Evolutionary conservation across 2,113 vertebrate genomes (phyloP), one percentile per base, ranked within the genome.

Genomic region (Pholis gunnellus): DNA sequence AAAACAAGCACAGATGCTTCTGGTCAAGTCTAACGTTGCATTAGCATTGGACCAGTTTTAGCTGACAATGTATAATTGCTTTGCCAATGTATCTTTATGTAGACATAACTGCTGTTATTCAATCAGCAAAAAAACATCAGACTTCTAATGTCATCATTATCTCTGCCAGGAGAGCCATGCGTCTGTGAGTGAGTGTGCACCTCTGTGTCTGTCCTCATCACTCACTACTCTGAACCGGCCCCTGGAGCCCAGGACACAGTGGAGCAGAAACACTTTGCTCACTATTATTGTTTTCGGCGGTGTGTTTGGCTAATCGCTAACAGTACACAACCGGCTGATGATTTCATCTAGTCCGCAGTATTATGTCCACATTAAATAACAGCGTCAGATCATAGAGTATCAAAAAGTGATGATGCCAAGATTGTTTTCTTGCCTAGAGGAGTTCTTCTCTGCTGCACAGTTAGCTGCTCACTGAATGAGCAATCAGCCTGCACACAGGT

Each of bases 51-150:
- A 25, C 7, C 56, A 9, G 8, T 72, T 50, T 67, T 14, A 73
- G 25, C 36, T 44, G 20, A 18, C 25, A 57, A 31, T 20, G 11
- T 27, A n/a, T 22, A 1, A 42, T 50, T 66, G 29, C 9, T 20
- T 10, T 54, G 27, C 22, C 18, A n/a, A 15, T 22, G 54, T 42
- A 44, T 25, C 18, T 44, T 31, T 50, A 22, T 17, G 2, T 13
- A 18, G 29, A 70, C 65, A 74, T 31, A 79, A 9, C 56, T 79
- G 44, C 25, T 63, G 46, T 56, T 64, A n/a, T 48, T 50, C 31
- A 61, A 1, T 71, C 66, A 66, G 71, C 48, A 70, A 17, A 60
- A 18, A 44, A 67, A 18, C 0, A 7, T n/a, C 25, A 76, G 29
- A 61, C 50, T 48, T 27, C 8, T 29, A 17, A 54, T 56, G 63